Evolutionary conservation across 2,888 invertebrate species (phyloP).

Genomic region (Ischnus inquisitorius): DNA sequence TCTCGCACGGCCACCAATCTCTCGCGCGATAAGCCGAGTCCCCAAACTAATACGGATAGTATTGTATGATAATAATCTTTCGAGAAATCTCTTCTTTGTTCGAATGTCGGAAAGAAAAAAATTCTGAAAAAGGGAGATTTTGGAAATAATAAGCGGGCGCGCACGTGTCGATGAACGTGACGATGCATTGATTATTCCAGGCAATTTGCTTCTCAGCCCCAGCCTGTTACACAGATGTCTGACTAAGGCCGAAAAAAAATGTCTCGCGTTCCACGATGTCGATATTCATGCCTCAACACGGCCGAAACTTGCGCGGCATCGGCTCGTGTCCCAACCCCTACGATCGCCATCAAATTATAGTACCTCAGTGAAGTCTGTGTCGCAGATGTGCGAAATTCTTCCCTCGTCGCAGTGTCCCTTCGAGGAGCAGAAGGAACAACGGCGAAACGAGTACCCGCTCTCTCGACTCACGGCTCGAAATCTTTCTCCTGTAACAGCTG

Average conservation of each 20-base stretch:
- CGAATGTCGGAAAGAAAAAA: not conserved
- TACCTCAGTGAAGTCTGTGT: constrained; percentile 22
- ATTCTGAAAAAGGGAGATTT: not conserved
- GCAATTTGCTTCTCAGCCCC: constrained; percentile 21
- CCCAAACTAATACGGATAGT: not conserved
- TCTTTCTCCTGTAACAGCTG: constrained; percentile 7
- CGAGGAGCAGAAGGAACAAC: not conserved
- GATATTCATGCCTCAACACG: not conserved
- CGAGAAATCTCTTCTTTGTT: not conserved
- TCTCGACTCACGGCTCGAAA: not conserved
- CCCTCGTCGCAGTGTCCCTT: not conserved
- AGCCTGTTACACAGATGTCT: constrained; percentile 60
- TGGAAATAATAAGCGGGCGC: constrained; percentile 11
- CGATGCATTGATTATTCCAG: constrained; percentile 40
- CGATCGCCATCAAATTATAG: constrained; percentile 5
- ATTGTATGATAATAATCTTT: not conserved
- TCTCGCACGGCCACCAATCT: constrained; percentile 28
- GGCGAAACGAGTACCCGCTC: not conserved
- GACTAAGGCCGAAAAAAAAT: constrained; percentile 9
- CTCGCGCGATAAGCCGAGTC: constrained; percentile 1
- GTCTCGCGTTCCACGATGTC: constrained; percentile 7
- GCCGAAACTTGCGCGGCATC: not conserved
- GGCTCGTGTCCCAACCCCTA: not conserved
- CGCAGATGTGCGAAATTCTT: constrained; percentile 54
- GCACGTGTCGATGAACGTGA: constrained; percentile 10